A percentile compares a stretch with the other conserved stretches of the same genome.
Conservation (phyloP, 2,113 vertebrate genomes). For the Zapus hudsonius region DNA sequence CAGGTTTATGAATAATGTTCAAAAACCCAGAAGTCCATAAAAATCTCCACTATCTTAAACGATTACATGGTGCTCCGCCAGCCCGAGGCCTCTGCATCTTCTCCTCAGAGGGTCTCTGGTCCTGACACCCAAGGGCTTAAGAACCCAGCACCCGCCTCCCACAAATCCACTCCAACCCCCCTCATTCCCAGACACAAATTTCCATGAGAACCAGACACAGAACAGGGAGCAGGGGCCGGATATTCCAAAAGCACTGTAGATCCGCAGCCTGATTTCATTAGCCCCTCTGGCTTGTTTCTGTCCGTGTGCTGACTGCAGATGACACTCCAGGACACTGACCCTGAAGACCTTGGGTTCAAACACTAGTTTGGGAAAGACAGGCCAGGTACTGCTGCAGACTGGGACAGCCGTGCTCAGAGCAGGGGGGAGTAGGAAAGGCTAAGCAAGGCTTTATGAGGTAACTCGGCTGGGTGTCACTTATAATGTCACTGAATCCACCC, state of each 20-base stretch:
- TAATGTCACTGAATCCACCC: background rate
- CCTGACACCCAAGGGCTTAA: background rate
- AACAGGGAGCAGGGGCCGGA: constrained; percentile 27
- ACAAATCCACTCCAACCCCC: constrained; percentile 36
- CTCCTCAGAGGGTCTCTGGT: background rate
- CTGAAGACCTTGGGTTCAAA: fast-evolving
- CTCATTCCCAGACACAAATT: constrained; percentile 77
- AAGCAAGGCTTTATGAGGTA: background rate
- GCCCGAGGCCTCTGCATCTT: background rate
- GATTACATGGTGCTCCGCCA: fast-evolving
- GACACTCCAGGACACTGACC: fast-evolving
- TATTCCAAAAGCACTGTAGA: background rate
- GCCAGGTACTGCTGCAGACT: fast-evolving
- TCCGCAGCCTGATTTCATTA: constrained; percentile 72
- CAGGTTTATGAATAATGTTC: background rate
- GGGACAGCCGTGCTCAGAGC: fast-evolving
- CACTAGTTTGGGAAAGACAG: background rate
- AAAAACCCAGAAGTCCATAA: background rate
- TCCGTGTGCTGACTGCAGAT: fast-evolving
- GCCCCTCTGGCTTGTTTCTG: constrained; percentile 46
- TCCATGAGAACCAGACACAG: constrained; percentile 79
- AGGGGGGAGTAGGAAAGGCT: background rate
- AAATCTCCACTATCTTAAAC: constrained; percentile 17
- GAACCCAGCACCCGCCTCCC: constrained; percentile 58
- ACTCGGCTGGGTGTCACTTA: background rate